Percentiles rank a stretch among this genome's conserved stretches.
phyloP scores from a whole-genome alignment of 2,113 vertebrate species.

The Vulpes lagopus region DNA sequence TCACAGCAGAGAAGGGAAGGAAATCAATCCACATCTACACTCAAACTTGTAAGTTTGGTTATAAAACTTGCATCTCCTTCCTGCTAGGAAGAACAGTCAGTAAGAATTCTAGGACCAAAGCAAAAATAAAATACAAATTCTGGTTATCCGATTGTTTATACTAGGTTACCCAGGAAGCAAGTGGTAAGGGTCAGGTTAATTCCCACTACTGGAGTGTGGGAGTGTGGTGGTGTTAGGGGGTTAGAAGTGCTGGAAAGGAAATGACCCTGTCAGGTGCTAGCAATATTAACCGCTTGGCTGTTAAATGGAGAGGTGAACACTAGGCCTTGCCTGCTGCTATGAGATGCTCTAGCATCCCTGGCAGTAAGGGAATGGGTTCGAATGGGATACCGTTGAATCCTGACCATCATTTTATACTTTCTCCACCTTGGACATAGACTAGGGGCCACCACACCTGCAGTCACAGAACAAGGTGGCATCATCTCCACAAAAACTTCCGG shows the following conservation, averaged over 20 bases:
- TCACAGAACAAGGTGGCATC: neutral
- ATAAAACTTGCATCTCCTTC: neutral
- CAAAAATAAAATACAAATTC: neutral
- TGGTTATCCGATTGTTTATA: neutral
- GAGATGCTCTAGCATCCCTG: too few relatives aligned
- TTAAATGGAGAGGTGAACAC: neutral
- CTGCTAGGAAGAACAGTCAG: neutral
- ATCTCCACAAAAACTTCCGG: neutral
- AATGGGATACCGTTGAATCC: neutral
- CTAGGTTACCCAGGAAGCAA: neutral
- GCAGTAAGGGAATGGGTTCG: neutral
- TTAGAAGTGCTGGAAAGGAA: neutral
- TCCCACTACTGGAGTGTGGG: neutral
- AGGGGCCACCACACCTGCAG: neutral
- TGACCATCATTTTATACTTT: neutral
- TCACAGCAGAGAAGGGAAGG: neutral
- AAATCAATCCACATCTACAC: neutral
- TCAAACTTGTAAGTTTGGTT: neutral
- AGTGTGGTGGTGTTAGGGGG: neutral
- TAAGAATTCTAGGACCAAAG: slow-evolving; percentile 7
- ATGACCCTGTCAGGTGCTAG: neutral
- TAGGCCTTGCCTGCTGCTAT: neutral
- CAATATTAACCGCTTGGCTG: neutral
- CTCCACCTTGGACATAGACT: neutral
- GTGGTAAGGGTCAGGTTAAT: neutral